Conservation (phyloP, 2,113 vertebrate species). For the Leptodactylus fuscus region DNA sequence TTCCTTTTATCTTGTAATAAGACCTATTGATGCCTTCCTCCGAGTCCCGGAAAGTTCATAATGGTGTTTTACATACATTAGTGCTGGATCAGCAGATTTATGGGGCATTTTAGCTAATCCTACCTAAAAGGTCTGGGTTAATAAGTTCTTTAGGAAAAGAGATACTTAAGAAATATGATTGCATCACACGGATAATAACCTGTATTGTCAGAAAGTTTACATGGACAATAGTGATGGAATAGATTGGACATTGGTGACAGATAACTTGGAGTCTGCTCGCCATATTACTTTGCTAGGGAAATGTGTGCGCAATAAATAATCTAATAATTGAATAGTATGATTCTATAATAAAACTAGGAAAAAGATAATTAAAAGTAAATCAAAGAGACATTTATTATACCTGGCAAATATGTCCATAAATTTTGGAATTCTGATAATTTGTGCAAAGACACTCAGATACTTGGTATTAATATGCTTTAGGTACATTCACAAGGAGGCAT, state of each 20-base stretch:
- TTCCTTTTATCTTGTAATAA: background rate
- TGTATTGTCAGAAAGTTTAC: background rate
- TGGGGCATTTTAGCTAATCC: constrained; percentile 12
- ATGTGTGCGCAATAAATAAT: too few relatives aligned
- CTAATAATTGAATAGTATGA: too few relatives aligned
- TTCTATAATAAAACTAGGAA: too few relatives aligned
- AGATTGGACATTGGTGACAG: background rate
- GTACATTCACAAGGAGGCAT: too few relatives aligned
- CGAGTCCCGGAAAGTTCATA: background rate
- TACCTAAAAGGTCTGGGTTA: background rate
- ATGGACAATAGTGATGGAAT: background rate
- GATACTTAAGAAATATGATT: background rate
- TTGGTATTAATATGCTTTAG: too few relatives aligned
- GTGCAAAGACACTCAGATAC: too few relatives aligned
- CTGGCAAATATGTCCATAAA: too few relatives aligned
- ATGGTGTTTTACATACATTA: background rate
- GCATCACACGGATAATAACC: background rate
- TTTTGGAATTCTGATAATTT: too few relatives aligned
- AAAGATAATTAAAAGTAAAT: too few relatives aligned
- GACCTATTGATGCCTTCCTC: background rate
- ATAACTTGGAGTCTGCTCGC: background rate
- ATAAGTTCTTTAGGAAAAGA: background rate
- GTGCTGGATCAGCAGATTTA: background rate
- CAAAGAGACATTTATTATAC: too few relatives aligned
- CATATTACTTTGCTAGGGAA: background rate